Conservation (phyloP, 2,113 vertebrate genomes). For the Microcebus murinus region DNA sequence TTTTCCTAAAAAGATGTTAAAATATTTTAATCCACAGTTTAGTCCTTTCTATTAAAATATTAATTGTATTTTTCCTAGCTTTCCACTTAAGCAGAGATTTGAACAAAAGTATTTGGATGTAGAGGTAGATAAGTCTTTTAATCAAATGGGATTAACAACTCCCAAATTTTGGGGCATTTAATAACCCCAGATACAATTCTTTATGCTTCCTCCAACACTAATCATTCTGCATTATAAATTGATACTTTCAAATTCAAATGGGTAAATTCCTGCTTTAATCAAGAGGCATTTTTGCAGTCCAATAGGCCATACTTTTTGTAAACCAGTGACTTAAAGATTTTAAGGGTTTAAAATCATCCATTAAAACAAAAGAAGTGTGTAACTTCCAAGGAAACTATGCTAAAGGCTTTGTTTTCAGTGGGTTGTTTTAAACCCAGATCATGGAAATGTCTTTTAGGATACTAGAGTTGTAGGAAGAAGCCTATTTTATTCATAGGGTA, state of each 20-base stretch:
- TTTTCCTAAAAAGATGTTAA: constrained; percentile 35
- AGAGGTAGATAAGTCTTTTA: not conserved
- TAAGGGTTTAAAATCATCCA: not conserved
- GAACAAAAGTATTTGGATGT: constrained; percentile 7
- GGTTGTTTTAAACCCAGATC: constrained; percentile 6
- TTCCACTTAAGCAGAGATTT: constrained; percentile 32
- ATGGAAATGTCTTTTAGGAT: not conserved
- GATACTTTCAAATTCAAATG: constrained; percentile 35
- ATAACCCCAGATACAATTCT: not conserved
- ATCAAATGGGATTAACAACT: constrained; percentile 25
- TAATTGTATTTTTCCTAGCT: constrained; percentile 6
- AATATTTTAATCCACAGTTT: constrained; percentile 41
- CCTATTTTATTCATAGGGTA: not conserved
- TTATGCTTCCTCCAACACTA: not conserved
- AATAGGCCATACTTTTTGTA: not conserved
- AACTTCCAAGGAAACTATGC: not conserved
- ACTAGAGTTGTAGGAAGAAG: not conserved
- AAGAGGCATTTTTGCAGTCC: not conserved
- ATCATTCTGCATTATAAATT: not conserved
- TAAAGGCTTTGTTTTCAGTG: not conserved
- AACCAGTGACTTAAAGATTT: not conserved
- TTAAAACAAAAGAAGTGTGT: not conserved
- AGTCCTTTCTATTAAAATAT: constrained; percentile 34
- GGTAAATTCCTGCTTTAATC: constrained; percentile 6
- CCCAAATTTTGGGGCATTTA: not conserved